phyloP scores from a whole-genome alignment of 1,140 invertebrate genomes.

The Archivesica marissinica region DNA sequence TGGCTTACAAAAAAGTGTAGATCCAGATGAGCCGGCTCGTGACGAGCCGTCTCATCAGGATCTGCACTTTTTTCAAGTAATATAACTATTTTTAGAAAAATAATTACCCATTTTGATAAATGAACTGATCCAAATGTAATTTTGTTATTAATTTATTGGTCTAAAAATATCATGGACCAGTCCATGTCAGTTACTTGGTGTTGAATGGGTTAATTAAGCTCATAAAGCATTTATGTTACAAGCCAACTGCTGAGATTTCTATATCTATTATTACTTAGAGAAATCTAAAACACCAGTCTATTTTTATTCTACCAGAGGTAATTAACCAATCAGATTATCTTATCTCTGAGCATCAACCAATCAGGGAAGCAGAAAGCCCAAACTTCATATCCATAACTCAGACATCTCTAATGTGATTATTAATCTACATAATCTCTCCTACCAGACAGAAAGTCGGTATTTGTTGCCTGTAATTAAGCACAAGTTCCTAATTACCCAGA shows the following conservation, averaged over 20 bases:
- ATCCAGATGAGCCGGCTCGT: too few relatives aligned
- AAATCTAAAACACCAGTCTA: conserved; percentile 10
- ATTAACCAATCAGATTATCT: conserved; percentile 42
- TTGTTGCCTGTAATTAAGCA: not conserved
- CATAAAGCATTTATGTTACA: too few relatives aligned
- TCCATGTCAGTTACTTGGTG: too few relatives aligned
- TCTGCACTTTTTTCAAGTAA: too few relatives aligned
- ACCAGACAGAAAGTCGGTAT: conserved; percentile 23
- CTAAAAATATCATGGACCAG: too few relatives aligned
- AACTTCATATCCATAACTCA: conserved; percentile 28
- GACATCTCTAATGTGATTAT: conserved; percentile 38
- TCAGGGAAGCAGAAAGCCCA: conserved; percentile 15
- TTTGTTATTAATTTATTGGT: too few relatives aligned
- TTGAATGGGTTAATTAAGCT: too few relatives aligned
- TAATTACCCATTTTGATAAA: too few relatives aligned
- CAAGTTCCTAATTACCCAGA: conserved; percentile 10
- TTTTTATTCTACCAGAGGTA: not conserved
- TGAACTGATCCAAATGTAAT: too few relatives aligned
- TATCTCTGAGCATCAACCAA: conserved; percentile 4
- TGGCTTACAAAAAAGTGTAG: too few relatives aligned
- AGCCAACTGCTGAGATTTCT: not conserved
- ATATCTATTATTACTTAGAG: not conserved
- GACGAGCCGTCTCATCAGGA: too few relatives aligned
- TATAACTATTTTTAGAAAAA: too few relatives aligned
- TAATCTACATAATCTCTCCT: not conserved